phyloP scores from a whole-genome alignment of 2,113 vertebrate species.

The Rattus rattus region DNA sequence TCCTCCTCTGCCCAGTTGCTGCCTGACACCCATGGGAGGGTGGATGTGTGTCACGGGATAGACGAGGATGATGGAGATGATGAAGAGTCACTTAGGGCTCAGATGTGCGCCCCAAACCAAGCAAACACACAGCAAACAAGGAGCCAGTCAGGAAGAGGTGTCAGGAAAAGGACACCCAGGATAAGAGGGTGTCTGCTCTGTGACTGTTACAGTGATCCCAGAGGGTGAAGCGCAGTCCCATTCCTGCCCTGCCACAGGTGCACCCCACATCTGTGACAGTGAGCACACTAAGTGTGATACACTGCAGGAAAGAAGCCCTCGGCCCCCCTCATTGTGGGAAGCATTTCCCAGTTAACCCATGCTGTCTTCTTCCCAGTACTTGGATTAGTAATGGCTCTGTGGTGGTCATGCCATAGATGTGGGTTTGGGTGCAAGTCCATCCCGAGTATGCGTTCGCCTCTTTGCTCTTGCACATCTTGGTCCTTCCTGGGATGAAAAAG shows the following conservation, averaged over 20 bases:
- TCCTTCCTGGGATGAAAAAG: not conserved
- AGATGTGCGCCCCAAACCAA: not conserved
- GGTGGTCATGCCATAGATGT: too few species aligned
- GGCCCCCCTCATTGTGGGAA: not conserved
- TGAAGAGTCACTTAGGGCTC: not conserved
- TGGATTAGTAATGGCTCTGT: not conserved
- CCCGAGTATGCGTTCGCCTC: too few species aligned
- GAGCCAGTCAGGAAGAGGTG: not conserved
- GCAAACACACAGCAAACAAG: not conserved
- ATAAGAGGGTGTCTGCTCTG: not conserved
- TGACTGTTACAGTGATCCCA: not conserved
- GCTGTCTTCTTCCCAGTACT: not conserved
- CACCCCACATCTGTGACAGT: not conserved
- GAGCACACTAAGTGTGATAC: not conserved
- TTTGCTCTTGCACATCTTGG: not conserved
- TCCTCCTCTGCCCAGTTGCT: not conserved
- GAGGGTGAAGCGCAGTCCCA: too few species aligned
- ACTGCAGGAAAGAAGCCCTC: not conserved
- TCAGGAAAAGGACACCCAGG: not conserved
- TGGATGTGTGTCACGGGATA: rapidly evolving
- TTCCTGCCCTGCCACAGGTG: not conserved
- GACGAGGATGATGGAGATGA: not conserved
- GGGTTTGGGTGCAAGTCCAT: not conserved
- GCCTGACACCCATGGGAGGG: not conserved
- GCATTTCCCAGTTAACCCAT: not conserved